Conservation (phyloP, 2,113 vertebrate species). For the Pangasianodon hypophthalmus region DNA sequence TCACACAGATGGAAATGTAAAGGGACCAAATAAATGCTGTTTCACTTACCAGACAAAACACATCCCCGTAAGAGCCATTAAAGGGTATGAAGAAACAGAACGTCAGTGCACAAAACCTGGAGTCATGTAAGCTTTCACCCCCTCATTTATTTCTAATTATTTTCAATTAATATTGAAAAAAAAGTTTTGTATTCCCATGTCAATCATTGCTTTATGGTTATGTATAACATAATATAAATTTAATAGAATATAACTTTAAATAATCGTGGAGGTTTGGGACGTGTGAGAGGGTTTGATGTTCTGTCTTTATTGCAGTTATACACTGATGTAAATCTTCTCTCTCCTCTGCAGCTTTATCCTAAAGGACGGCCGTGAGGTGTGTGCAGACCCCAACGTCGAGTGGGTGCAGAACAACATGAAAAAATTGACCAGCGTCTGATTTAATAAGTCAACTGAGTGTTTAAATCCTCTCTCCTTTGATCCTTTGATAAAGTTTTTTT, state of each 20-base stretch:
- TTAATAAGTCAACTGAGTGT: neutral
- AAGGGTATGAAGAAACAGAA: neutral
- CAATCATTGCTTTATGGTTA: neutral
- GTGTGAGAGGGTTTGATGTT: too few relatives aligned
- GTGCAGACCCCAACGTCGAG: neutral
- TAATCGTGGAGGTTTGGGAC: neutral
- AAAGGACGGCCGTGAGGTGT: neutral
- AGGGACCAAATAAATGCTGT: neutral
- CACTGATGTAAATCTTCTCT: neutral
- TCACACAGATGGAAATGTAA: neutral
- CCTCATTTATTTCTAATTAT: neutral
- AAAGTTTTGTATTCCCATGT: neutral
- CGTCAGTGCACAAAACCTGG: neutral
- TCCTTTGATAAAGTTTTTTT: neutral
- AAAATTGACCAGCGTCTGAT: neutral
- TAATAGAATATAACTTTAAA: too few relatives aligned
- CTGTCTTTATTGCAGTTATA: neutral
- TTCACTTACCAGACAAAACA: neutral
- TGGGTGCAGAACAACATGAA: neutral
- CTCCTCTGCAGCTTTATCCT: neutral
- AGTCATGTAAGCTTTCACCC: neutral
- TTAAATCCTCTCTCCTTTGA: neutral
- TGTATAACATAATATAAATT: neutral
- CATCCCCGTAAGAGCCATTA: too few relatives aligned
- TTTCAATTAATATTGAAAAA: too few relatives aligned